Evolutionary conservation across 2,888 invertebrate genomes (phyloP).

Genomic region (Aquatica leii): DNA sequence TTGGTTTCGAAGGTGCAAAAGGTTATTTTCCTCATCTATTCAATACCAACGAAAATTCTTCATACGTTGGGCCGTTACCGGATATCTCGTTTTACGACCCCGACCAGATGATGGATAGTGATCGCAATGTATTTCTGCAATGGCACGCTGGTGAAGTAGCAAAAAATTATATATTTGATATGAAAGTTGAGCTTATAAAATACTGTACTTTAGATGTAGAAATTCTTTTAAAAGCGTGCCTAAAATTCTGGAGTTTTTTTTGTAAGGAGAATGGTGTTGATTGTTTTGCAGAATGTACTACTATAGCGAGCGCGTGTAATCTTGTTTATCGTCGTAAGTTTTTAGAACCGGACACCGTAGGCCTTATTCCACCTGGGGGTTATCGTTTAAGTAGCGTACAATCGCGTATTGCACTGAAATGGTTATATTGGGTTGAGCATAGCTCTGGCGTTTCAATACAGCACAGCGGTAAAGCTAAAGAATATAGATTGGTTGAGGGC

Average conservation of each 20-base stretch:
- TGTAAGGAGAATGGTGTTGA: slow-evolving; percentile 36
- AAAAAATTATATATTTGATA: slow-evolving; percentile 42
- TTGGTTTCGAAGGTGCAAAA: slow-evolving; percentile 7
- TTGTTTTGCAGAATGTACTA: slow-evolving; percentile 46
- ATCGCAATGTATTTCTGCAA: slow-evolving; percentile 35
- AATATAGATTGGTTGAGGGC: not conserved
- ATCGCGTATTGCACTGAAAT: slow-evolving; percentile 25
- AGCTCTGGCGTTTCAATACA: not conserved
- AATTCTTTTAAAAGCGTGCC: slow-evolving; percentile 37
- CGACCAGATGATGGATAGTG: slow-evolving; percentile 37
- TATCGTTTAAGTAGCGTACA: slow-evolving; percentile 43
- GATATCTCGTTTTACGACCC: slow-evolving; percentile 37
- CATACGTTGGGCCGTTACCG: slow-evolving; percentile 43
- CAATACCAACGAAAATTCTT: slow-evolving; percentile 41
- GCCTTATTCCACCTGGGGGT: slow-evolving; percentile 45
- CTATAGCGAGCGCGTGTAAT: slow-evolving; percentile 47
- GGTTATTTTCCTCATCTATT: slow-evolving; percentile 28
- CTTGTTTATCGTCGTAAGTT: slow-evolving; percentile 43
- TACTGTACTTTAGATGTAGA: slow-evolving; percentile 39
- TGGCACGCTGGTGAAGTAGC: slow-evolving; percentile 30
- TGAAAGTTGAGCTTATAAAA: slow-evolving; percentile 45
- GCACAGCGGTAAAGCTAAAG: not conserved
- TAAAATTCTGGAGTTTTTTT: slow-evolving; percentile 26
- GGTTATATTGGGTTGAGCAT: not conserved
- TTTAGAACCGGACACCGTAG: slow-evolving; percentile 44